A percentile compares a stretch with the other conserved stretches of the same genome.
These are phyloP conservation scores for Danio kyathit DNA, from an alignment of 2,797 vertebrate species.

Conservation along the genomic window DNA sequence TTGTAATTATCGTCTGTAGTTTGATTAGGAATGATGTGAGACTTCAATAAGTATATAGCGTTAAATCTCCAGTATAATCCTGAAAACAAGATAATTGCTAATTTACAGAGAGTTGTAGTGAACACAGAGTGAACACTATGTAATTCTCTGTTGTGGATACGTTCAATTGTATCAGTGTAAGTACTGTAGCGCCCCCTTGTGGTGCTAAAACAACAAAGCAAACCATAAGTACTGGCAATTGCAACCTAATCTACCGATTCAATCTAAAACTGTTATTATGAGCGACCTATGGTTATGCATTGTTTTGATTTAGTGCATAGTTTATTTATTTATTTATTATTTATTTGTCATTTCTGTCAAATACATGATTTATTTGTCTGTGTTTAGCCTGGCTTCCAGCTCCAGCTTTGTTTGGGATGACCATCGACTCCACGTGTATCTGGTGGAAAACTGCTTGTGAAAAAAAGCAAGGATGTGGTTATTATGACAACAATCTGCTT, in stretches of 20 bases:
- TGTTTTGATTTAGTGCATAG: background rate
- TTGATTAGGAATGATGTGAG: background rate
- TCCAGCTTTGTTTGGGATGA: slow-evolving; percentile 88
- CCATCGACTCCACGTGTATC: slow-evolving; percentile 91
- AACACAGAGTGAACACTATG: background rate
- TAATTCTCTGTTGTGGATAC: slow-evolving; percentile 1
- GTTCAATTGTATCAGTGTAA: background rate
- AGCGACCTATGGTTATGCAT: background rate
- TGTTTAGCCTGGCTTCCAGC: slow-evolving; percentile 90
- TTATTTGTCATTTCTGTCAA: background rate
- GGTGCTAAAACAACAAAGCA: slow-evolving; percentile 1
- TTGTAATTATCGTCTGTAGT: too few relatives aligned
- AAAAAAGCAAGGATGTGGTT: slow-evolving; percentile 82
- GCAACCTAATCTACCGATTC: too few relatives aligned
- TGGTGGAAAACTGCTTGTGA: slow-evolving; percentile 85
- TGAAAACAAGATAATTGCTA: slow-evolving; percentile 15
- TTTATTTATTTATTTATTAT: too few relatives aligned
- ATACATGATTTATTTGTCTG: background rate
- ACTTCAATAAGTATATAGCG: slow-evolving; percentile 3
- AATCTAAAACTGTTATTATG: background rate
- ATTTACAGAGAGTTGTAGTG: background rate
- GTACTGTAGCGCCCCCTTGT: slow-evolving; percentile 62
- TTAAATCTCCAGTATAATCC: background rate
- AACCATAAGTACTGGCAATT: background rate
- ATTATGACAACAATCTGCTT: slow-evolving; percentile 90